phyloP scores from a whole-genome alignment of 2,113 vertebrate species.

The Entelurus aequoreus region DNA sequence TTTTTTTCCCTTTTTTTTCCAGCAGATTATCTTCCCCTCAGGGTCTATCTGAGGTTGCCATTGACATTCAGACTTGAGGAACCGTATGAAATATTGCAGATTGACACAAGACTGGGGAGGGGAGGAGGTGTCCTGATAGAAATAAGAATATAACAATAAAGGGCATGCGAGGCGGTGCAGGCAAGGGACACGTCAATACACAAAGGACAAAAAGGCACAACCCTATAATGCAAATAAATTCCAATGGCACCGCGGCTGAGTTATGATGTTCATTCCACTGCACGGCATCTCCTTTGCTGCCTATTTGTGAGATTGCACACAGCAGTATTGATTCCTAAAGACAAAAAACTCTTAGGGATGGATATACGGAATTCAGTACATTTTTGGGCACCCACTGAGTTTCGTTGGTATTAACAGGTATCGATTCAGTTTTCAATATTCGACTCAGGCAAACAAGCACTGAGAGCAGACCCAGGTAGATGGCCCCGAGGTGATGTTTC shows the following conservation, averaged over 20 bases:
- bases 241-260: conserved; percentile 30
- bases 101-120: conserved; percentile 4
- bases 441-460: no score
- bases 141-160: conserved; percentile 15
- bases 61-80: conserved; percentile 35
- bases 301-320: conserved; percentile 42
- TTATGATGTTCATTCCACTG: conserved; percentile 31
- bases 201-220: conserved; percentile 15
- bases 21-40: conserved; percentile 12
- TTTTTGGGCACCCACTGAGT: no score
- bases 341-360: not conserved
- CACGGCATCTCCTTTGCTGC: conserved; percentile 31
- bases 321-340: conserved; percentile 31
- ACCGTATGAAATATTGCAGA: conserved; percentile 11
- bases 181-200: conserved; percentile 9
- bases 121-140: conserved; percentile 19
- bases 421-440: no score
- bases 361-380: no score
- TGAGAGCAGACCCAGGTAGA: no score
- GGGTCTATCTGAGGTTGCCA: conserved; percentile 14
- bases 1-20: conserved; percentile 8
- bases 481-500: no score
- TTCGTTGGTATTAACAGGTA: no score
- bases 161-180: not conserved
- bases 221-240: conserved; percentile 28